Evolutionary conservation across 2,797 vertebrate species (phyloP).

Genomic region (Columba guinea): DNA sequence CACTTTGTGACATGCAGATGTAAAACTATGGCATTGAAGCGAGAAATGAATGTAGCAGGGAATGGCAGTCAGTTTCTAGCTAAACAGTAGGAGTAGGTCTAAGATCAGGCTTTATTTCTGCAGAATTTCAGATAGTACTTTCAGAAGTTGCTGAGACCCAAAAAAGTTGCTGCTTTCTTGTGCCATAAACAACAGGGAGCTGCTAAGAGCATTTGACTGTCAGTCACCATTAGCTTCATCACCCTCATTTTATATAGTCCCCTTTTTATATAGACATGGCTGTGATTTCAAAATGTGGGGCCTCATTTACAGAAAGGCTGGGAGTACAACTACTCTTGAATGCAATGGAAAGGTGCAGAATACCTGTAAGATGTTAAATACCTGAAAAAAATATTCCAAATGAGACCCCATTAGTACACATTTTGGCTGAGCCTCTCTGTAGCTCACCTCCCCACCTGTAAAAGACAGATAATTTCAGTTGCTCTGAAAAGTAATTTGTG

Average conservation of each 20-base stretch:
- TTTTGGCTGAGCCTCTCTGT: neutral
- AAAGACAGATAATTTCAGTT: neutral
- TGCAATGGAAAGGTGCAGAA: neutral
- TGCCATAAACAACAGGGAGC: neutral
- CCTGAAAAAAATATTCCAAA: accelerated
- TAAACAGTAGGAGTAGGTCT: neutral
- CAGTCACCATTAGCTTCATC: constrained; percentile 4
- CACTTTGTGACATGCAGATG: neutral
- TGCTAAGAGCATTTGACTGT: neutral
- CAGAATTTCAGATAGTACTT: neutral
- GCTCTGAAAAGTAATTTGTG: neutral
- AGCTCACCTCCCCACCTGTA: neutral
- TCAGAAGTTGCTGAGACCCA: constrained; percentile 3
- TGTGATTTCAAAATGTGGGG: neutral
- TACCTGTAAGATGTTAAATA: neutral
- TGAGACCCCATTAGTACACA: neutral
- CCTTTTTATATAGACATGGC: neutral
- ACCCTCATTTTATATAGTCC: neutral
- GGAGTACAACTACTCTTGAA: neutral
- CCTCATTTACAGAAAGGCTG: neutral
- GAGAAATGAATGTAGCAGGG: neutral
- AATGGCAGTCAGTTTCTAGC: neutral
- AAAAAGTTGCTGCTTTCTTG: constrained; percentile 19
- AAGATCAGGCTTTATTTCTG: neutral
- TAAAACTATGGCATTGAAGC: neutral